Conservation (phyloP, 2,113 vertebrate genomes). For the Lagenorhynchus albirostris region DNA sequence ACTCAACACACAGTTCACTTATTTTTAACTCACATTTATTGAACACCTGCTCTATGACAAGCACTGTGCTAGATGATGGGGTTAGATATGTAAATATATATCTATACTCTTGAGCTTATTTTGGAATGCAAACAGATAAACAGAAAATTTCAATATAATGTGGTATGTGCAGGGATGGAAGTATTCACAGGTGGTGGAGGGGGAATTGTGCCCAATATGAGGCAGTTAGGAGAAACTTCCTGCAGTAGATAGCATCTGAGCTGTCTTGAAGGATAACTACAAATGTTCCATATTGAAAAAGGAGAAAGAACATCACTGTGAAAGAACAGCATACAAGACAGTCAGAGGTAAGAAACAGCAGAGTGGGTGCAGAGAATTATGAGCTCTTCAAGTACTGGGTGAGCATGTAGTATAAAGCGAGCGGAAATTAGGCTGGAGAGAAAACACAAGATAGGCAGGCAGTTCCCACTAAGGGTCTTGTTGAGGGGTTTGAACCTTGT, state of each 20-base stretch:
- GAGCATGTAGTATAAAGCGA: fast-evolving
- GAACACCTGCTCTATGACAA: background rate
- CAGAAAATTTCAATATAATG: background rate
- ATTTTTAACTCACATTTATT: background rate
- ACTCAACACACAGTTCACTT: background rate
- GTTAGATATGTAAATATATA: background rate
- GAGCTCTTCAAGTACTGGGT: background rate
- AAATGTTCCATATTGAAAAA: background rate
- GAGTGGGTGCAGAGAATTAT: background rate
- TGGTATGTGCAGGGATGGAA: background rate
- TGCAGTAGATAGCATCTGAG: background rate
- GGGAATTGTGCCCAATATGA: background rate
- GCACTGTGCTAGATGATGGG: background rate
- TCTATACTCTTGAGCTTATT: background rate
- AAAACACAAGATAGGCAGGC: background rate
- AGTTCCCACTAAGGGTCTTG: background rate
- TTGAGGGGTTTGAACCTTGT: background rate
- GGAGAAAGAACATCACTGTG: background rate
- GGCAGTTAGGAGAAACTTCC: background rate
- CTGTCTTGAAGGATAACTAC: background rate
- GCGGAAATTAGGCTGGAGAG: background rate
- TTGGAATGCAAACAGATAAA: background rate
- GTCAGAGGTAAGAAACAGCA: background rate
- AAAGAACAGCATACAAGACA: background rate
- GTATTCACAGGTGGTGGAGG: background rate